Evolutionary conservation across 1,140 invertebrate species (phyloP), one percentile per base, ranked within the genome.

Genomic region (Drosophila hydei): DNA sequence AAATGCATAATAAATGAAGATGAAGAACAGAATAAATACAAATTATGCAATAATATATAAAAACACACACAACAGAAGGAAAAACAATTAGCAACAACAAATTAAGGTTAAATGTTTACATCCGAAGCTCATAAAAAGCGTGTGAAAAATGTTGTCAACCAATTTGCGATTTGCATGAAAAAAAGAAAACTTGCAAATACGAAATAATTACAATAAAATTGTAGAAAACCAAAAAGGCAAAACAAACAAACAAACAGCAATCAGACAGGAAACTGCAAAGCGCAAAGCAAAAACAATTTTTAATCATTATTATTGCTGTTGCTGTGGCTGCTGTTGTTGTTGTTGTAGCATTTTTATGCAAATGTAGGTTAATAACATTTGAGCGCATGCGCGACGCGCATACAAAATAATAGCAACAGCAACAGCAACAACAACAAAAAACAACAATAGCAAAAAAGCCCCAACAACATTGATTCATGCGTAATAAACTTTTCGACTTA

Each of bases 291-390:
- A 62, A 67, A 74, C 25, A 81, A 81, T 75, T 72, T 79, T 77
- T 68, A 72, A 77, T 74, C 64, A 71, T 69, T 51, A 59, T 43
- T 61, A 18, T 75, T 75, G 62, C 40, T 56, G 52, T 55, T 68
- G 19, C 47, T 54, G 16, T 69, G 36, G 30, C 50, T 71, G 50
- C 54, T 63, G 50, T 45, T 68, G 40, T 63, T 42, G 33, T 75
- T 63, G 55, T 8, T 77, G 56, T 70, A 72, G 27, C 62, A 62
- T 74, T 79, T 72, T 87, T 87, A 87, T 87, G 83, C 83, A 87
- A 87, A 87, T 87, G 75, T 88, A 72, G 83, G 83, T 87, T 87
- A 88, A 87, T 87, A 87, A 87, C 83, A 83, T 88, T 87, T 79
- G 45, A 69, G 51, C 72, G 83, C 79, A 88, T 72, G 84, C 75